Evolutionary conservation across 2,113 vertebrate species (phyloP).

Genomic region (Ictalurus punctatus): DNA sequence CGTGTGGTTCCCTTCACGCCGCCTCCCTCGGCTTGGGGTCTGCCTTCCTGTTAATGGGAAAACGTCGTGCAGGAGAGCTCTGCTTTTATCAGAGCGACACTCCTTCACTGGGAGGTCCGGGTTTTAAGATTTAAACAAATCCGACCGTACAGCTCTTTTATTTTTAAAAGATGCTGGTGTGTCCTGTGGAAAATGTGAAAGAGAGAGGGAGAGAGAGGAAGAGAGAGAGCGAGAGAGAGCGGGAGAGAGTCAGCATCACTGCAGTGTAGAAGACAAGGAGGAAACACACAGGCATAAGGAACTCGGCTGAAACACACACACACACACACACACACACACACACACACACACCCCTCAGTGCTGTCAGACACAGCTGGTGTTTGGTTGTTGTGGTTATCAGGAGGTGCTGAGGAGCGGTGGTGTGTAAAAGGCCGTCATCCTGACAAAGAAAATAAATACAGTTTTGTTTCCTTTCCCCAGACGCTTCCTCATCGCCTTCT

Average conservation of each 20-base stretch:
- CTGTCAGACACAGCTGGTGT: conserved; percentile 35
- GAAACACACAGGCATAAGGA: neutral
- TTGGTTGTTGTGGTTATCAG: conserved; percentile 30
- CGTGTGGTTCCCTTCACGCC: neutral
- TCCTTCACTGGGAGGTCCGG: neutral
- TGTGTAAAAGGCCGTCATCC: conserved; percentile 45
- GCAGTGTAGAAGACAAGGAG: neutral
- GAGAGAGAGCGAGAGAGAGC: neutral
- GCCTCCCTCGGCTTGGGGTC: conserved; percentile 12
- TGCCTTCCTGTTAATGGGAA: conserved; percentile 32
- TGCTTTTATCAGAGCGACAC: neutral
- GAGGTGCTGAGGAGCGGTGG: conserved; percentile 19
- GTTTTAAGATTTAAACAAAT: neutral
- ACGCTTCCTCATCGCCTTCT: conserved; percentile 15
- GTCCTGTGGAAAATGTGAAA: neutral
- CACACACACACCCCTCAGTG: conserved; percentile 1
- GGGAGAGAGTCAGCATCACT: conserved; percentile 4
- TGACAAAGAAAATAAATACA: conserved; percentile 51
- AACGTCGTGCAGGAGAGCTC: neutral
- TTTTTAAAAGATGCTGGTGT: conserved; percentile 42
- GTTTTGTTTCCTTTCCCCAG: conserved; percentile 25
- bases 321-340: neutral
- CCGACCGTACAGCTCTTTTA: neutral
- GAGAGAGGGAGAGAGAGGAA: neutral
- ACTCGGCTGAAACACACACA: neutral